Base-by-base conservation (phyloP, 1,140 invertebrate species). In the Asbolus verrucosus region DNA sequence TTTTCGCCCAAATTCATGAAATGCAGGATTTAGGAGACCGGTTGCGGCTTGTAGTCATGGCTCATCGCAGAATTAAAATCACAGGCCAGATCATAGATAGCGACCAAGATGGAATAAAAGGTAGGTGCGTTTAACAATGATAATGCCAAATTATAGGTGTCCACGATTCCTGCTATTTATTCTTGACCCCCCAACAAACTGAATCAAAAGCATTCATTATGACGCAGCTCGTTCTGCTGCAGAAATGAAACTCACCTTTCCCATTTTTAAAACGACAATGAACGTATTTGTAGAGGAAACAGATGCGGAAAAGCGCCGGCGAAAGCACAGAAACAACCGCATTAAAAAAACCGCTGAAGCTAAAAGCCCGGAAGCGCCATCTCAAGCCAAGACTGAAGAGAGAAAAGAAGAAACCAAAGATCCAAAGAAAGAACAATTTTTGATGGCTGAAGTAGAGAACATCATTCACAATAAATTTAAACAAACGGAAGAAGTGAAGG, bases 1-100 rank as follows among this genome's bases (percentile, higher is more conserved):
- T 97, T 6, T 99, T 99, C 86, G 97, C 95, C 19, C 95, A 99
- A 83, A 99, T 99, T 76, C 93, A 96, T 78, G 97, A 99, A 84
- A 88, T 99, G 80, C 95, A 98, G 81, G 97, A 99, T 82, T 85
- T 98, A 75, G 96, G 96, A 11, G 93, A 96, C 80, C 92, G 92
- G 80, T 79, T 99, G 46, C 85, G 95, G 65, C 87, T 99, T 75
- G 94, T 98, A 62, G 92, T 98, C 2, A 94, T 97, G 89, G 95
- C 94, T 0, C 95, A 98, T 81, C 85, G 97, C 68, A 87, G 96
- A 79, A 93, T 96, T 50, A 89, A 89, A 79, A 90, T 95, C 30
- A 88, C 90, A 14, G 89, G 89, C 4, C 90, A 93, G 81, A 86
- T 94, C 61, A 78, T 92, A 59, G 91, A 94, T 70, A 91, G 92